These are phyloP conservation scores for Tetragnatha versicolor DNA, from an alignment of 1,140 invertebrate genomes.

Conservation along the genomic window DNA sequence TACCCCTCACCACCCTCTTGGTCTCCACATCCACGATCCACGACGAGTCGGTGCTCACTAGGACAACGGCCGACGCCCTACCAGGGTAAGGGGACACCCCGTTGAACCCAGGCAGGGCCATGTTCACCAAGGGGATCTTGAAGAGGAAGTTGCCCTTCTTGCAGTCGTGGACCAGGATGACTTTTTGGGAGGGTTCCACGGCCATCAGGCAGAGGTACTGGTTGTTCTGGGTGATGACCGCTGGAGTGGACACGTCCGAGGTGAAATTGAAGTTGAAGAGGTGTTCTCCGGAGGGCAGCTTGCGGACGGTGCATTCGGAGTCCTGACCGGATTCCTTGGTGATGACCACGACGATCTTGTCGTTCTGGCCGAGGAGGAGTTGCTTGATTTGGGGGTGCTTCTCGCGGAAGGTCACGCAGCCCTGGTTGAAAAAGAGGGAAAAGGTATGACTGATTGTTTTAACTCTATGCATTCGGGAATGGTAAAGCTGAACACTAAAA, in stretches of 20 bases:
- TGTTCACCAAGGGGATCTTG: constrained; percentile 67
- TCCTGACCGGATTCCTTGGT: constrained; percentile 66
- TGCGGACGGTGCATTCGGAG: constrained; percentile 60
- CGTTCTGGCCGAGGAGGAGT: constrained; percentile 82
- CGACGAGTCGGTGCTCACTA: constrained; percentile 90
- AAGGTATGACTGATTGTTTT: too few relatives aligned
- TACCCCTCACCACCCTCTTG: constrained; percentile 66
- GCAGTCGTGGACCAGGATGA: constrained; percentile 84
- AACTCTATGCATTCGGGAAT: too few relatives aligned
- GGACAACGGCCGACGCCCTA: constrained; percentile 69
- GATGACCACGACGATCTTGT: constrained; percentile 83
- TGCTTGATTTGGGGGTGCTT: constrained; percentile 86
- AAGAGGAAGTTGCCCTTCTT: constrained; percentile 78
- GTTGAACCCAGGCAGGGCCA: constrained; percentile 53
- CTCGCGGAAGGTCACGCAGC: constrained; percentile 74
- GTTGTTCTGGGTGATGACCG: constrained; percentile 82
- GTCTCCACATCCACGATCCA: constrained; percentile 70
- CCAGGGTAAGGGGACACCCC: constrained; percentile 20
- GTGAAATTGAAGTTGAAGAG: constrained; percentile 83
- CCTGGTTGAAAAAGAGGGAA: too few relatives aligned
- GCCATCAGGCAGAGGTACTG: constrained; percentile 78
- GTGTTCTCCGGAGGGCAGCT: constrained; percentile 72
- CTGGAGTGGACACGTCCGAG: constrained; percentile 75
- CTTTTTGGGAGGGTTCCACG: constrained; percentile 85
- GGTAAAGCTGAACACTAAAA: too few relatives aligned